Evolutionary conservation across 2,888 invertebrate species (phyloP).

Genomic region (Aphidoletes aphidimyza): DNA sequence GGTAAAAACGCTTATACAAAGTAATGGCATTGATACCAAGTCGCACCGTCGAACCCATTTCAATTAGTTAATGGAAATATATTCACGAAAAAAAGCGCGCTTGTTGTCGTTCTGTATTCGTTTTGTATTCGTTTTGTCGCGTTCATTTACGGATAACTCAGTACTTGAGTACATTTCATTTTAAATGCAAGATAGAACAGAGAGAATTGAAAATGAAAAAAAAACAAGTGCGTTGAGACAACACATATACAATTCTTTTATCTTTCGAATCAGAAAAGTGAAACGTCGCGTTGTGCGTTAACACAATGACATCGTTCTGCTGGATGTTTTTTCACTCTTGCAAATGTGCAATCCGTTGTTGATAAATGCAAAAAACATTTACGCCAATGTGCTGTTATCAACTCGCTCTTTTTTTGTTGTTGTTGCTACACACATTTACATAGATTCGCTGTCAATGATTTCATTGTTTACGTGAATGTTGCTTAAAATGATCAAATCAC

Average conservation of each 20-base stretch:
- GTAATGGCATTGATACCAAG: background rate
- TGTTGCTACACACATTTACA: too few relatives aligned
- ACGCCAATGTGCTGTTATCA: background rate
- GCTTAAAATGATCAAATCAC: constrained; percentile 6
- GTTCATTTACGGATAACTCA: background rate
- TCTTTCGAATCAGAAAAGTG: too few relatives aligned
- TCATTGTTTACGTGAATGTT: constrained; percentile 5
- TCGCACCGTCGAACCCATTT: background rate
- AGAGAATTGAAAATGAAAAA: background rate
- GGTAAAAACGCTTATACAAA: background rate
- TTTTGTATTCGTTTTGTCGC: too few relatives aligned
- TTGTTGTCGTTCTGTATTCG: background rate
- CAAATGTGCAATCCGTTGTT: too few relatives aligned
- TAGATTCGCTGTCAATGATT: background rate
- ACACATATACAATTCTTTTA: too few relatives aligned
- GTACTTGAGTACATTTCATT: background rate
- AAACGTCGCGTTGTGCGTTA: too few relatives aligned
- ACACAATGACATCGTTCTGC: too few relatives aligned
- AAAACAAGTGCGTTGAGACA: background rate
- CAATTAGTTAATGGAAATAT: constrained; percentile 33
- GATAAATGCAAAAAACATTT: too few relatives aligned
- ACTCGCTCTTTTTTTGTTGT: background rate
- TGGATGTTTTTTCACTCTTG: too few relatives aligned
- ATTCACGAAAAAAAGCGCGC: background rate
- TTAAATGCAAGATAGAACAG: background rate